Conservation (phyloP, 2,113 vertebrate species). For the Colinus virginianus region DNA sequence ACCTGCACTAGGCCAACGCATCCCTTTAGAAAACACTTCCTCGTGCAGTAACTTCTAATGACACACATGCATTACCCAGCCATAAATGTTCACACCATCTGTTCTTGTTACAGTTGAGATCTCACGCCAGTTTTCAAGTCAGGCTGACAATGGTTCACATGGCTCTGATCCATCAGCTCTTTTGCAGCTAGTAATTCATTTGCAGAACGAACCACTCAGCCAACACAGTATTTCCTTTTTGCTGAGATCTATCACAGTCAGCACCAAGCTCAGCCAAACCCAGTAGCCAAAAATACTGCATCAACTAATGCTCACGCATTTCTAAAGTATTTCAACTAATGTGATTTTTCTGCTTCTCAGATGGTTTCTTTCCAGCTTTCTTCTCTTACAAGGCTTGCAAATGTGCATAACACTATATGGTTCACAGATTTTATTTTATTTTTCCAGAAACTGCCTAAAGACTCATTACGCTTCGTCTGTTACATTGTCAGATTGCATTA, state of each 20-base stretch:
- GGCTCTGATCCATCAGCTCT: conserved; percentile 50
- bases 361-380: neutral
- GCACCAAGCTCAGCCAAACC: neutral
- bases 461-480: neutral
- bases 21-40: conserved; percentile 19
- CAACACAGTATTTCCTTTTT: conserved; percentile 10
- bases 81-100: conserved; percentile 61
- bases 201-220: conserved; percentile 39
- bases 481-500: neutral
- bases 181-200: conserved; percentile 54
- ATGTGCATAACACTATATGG: neutral
- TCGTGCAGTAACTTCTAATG: conserved; percentile 7
- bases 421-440: neutral
- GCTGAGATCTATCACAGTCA: neutral
- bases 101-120: conserved; percentile 39
- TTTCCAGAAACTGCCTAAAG: conserved; percentile 12
- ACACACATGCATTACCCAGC: neutral
- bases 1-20: neutral
- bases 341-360: neutral
- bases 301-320: neutral
- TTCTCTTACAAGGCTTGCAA: neutral
- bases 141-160: conserved; percentile 44
- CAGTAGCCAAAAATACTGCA: neutral
- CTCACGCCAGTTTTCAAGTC: conserved; percentile 52
- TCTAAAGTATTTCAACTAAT: conserved; percentile 9